A percentile compares a stretch with the other conserved stretches of the same genome.
Conservation (phyloP, 2,888 invertebrate genomes). For the Ptychoptera albimana region DNA sequence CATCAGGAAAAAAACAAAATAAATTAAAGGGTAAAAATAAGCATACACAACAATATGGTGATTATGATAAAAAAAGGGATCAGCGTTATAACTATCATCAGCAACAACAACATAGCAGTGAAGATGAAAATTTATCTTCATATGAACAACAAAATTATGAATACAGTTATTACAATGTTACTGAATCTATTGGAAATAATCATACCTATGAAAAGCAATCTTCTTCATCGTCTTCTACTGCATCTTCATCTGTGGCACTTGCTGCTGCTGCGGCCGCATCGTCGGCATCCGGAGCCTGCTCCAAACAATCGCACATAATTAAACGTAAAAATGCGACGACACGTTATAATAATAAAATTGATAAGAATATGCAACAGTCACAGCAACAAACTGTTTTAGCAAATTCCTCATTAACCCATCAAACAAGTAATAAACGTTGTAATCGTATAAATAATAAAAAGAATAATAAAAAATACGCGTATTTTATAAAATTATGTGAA, state of each 20-base stretch:
- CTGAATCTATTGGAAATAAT: slow-evolving; percentile 23
- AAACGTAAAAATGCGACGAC: not conserved
- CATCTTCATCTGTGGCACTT: not conserved
- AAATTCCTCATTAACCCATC: too few relatives aligned
- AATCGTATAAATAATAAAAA: not conserved
- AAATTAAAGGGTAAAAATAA: not conserved
- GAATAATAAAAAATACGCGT: slow-evolving; percentile 33
- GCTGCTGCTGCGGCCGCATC: not conserved
- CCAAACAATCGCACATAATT: not conserved
- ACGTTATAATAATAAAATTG: slow-evolving; percentile 1
- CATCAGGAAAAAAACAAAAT: not conserved
- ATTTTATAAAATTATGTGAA: slow-evolving; percentile 30
- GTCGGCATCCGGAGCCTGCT: not conserved
- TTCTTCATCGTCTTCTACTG: slow-evolving; percentile 9
- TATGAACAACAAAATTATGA: slow-evolving; percentile 11
- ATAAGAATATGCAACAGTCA: not conserved
- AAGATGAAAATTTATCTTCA: too few relatives aligned
- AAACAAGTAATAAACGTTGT: not conserved
- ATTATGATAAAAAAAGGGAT: slow-evolving; percentile 4
- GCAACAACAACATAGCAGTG: too few relatives aligned
- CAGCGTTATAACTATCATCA: too few relatives aligned
- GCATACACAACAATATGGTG: not conserved
- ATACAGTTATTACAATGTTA: slow-evolving; percentile 17
- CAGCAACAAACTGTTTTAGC: not conserved
- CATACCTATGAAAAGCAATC: slow-evolving; percentile 29